Evolutionary conservation across 2,888 invertebrate genomes (phyloP).

Genomic region (Lissonota sp.): DNA sequence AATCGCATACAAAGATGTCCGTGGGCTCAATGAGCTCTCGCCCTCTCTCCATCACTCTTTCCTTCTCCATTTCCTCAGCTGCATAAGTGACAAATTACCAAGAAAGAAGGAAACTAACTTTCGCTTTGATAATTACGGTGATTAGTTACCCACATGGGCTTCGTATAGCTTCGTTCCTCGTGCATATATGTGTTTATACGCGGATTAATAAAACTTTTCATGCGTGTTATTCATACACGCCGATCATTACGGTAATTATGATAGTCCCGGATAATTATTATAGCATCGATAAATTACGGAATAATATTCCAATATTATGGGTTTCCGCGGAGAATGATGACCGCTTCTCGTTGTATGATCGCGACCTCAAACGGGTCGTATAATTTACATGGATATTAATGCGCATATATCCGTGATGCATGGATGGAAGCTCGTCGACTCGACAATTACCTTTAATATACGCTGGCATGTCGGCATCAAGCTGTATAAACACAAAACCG

Average conservation of each 20-base stretch:
- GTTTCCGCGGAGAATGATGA: constrained; percentile 56
- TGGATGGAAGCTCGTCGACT: constrained; percentile 65
- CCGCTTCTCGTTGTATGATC: constrained; percentile 13
- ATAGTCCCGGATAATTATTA: constrained; percentile 72
- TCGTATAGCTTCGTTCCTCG: too few relatives aligned
- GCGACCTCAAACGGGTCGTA: constrained; percentile 56
- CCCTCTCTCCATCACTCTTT: constrained; percentile 19
- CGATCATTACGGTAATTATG: constrained; percentile 73
- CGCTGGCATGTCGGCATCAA: constrained; percentile 47
- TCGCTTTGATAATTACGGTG: constrained; percentile 67
- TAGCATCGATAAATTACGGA: constrained; percentile 72
- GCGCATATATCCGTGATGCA: constrained; percentile 51
- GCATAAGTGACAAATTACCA: constrained; percentile 25
- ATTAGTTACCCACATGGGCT: constrained; percentile 64
- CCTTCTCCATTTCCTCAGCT: neutral
- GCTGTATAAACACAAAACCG: neutral
- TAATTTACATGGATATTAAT: constrained; percentile 72
- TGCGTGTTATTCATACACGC: constrained; percentile 70
- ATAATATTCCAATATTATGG: constrained; percentile 72
- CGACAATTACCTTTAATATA: constrained; percentile 68
- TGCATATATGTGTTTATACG: neutral
- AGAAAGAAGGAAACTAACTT: constrained; percentile 50
- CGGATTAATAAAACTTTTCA: constrained; percentile 16
- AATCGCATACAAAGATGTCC: neutral
- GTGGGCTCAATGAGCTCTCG: constrained; percentile 30